These are phyloP conservation scores for Taenaris catops DNA, from an alignment of 2,888 invertebrate species.

Conservation along the genomic window DNA sequence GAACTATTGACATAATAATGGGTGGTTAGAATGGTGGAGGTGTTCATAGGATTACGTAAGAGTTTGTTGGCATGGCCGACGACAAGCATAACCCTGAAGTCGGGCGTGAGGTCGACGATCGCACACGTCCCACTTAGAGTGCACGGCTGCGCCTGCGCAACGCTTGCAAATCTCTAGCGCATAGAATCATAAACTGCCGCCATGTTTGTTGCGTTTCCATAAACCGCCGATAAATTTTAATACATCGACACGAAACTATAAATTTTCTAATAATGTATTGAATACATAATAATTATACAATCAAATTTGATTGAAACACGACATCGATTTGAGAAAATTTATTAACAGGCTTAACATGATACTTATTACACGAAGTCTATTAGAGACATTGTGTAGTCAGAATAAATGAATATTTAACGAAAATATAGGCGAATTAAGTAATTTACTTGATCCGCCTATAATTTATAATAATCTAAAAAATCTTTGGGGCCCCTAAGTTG, in stretches of 20 bases:
- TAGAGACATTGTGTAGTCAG: no score
- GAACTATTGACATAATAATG: constrained; percentile 11
- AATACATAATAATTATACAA: constrained; percentile 9
- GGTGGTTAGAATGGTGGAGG: constrained; percentile 18
- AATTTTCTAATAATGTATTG: constrained; percentile 10
- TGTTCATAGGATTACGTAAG: constrained; percentile 28
- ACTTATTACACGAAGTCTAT: no score
- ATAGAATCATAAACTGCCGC: constrained; percentile 34
- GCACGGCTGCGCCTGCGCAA: constrained; percentile 48
- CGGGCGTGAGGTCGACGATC: constrained; percentile 69
- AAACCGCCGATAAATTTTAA: constrained; percentile 15
- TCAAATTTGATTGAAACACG: constrained; percentile 8
- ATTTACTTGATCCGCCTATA: no score
- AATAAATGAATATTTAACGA: no score
- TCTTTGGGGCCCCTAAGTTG: no score
- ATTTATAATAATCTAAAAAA: no score
- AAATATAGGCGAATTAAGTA: no score
- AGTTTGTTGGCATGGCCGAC: constrained; percentile 29
- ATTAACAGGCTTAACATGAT: neutral
- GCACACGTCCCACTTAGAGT: constrained; percentile 66
- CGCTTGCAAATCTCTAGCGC: constrained; percentile 62
- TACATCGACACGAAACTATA: constrained; percentile 11
- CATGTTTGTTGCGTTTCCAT: constrained; percentile 30
- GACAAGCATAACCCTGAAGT: constrained; percentile 68
- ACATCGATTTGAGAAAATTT: constrained; percentile 5